A percentile compares a stretch with the other conserved stretches of the same genome.
Evolutionary conservation across 2,113 vertebrate genomes (phyloP).

Genomic region (Menura novaehollandiae): DNA sequence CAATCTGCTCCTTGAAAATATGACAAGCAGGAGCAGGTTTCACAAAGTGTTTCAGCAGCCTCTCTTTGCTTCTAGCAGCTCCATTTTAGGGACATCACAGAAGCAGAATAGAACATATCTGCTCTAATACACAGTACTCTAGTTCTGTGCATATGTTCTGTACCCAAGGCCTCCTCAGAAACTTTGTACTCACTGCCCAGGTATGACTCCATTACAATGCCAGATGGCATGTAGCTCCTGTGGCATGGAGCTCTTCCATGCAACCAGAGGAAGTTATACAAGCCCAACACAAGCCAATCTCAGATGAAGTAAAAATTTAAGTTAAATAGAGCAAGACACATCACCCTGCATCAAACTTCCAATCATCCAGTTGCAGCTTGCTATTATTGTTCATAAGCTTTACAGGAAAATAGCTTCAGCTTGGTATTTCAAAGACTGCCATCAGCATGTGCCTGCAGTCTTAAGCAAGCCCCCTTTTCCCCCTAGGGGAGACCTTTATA

Average conservation of each 20-base stretch:
- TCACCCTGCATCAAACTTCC: neutral
- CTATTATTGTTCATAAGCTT: neutral
- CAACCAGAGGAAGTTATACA: neutral
- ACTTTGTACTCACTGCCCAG: neutral
- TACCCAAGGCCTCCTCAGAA: neutral
- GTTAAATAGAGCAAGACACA: neutral
- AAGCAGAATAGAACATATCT: neutral
- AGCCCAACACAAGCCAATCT: neutral
- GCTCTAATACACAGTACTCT: neutral
- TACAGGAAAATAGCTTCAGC: neutral
- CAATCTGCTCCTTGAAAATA: neutral
- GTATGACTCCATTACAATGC: neutral
- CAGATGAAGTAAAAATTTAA: neutral
- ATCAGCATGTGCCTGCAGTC: neutral
- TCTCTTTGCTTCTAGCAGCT: neutral
- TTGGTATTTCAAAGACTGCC: neutral
- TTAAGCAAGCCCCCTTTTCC: neutral
- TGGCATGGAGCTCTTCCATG: neutral
- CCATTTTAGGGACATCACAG: neutral
- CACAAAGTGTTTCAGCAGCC: neutral
- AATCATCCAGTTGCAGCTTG: neutral
- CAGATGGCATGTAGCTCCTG: neutral
- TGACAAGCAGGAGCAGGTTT: neutral
- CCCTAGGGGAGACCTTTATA: neutral
- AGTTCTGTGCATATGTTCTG: accelerated